Conservation (phyloP, 2,113 vertebrate species). For the Alaudala cheleensis region DNA sequence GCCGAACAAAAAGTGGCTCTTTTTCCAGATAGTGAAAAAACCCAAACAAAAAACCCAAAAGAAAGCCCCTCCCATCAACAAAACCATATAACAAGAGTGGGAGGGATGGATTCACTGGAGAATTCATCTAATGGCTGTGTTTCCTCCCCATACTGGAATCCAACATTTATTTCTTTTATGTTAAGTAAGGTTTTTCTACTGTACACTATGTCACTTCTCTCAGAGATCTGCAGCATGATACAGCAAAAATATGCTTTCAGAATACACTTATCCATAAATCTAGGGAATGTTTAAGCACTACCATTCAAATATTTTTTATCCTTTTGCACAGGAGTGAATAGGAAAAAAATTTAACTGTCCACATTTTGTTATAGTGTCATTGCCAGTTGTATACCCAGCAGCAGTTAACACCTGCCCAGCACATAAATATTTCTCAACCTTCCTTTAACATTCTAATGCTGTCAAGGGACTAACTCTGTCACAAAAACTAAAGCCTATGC, state of each 20-base stretch:
- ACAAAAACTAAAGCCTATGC: not conserved
- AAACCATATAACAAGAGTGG: fast-evolving
- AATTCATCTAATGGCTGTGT: not conserved
- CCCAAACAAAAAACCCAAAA: fast-evolving
- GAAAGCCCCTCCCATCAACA: not conserved
- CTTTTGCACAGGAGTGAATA: not conserved
- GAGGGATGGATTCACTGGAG: not conserved
- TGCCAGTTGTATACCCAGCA: not conserved
- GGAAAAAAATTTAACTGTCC: not conserved
- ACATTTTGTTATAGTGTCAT: not conserved
- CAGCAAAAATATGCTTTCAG: not conserved
- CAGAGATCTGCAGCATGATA: not conserved
- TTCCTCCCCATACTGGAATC: not conserved
- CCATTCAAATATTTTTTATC: not conserved
- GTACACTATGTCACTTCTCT: not conserved
- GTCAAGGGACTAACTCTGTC: not conserved
- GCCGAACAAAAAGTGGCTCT: not conserved
- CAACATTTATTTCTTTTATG: not conserved
- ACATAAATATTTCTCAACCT: not conserved
- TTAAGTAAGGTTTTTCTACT: not conserved
- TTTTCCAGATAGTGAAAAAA: not conserved
- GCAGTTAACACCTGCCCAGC: not conserved
- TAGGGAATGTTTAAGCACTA: not conserved
- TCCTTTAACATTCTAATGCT: not conserved
- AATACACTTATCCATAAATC: not conserved